Evolutionary conservation across 2,113 vertebrate species (phyloP).

Genomic region (Stegastes partitus): DNA sequence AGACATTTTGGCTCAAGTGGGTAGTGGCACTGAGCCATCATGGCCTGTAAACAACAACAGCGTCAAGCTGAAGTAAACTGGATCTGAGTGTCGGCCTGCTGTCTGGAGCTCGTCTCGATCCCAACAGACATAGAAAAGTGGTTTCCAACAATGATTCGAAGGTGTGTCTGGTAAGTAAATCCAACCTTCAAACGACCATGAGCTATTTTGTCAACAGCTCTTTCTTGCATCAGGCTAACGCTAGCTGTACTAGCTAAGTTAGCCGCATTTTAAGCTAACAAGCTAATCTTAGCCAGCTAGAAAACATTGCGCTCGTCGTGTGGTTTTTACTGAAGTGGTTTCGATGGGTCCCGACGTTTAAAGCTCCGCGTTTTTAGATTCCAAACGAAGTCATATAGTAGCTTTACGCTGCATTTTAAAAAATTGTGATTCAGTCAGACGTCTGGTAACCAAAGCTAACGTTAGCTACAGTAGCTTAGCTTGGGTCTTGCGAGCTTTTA

Average conservation of each 20-base stretch:
- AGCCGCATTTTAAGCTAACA: constrained; percentile 46
- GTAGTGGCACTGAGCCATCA: constrained; percentile 77
- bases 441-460: constrained; percentile 39
- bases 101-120: constrained; percentile 14
- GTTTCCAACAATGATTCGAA: constrained; percentile 73
- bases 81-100: constrained; percentile 54
- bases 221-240: constrained; percentile 48
- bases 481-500: constrained; percentile 11
- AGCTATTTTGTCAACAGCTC: constrained; percentile 35
- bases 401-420: neutral
- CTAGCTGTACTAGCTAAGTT: constrained; percentile 47
- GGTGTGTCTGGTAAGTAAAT: constrained; percentile 72
- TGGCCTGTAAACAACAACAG: constrained; percentile 86
- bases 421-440: neutral
- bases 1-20: constrained; percentile 74
- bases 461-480: constrained; percentile 37
- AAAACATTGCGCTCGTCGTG: neutral
- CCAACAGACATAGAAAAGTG: neutral
- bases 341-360: neutral
- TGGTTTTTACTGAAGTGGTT: neutral
- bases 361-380: neutral
- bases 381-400: neutral
- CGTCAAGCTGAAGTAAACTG: constrained; percentile 74
- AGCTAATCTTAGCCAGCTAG: constrained; percentile 46
- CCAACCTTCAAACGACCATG: constrained; percentile 19